These are phyloP conservation scores for Drosophila histrio DNA, from an alignment of 2,888 invertebrate species.

Conservation along the genomic window DNA sequence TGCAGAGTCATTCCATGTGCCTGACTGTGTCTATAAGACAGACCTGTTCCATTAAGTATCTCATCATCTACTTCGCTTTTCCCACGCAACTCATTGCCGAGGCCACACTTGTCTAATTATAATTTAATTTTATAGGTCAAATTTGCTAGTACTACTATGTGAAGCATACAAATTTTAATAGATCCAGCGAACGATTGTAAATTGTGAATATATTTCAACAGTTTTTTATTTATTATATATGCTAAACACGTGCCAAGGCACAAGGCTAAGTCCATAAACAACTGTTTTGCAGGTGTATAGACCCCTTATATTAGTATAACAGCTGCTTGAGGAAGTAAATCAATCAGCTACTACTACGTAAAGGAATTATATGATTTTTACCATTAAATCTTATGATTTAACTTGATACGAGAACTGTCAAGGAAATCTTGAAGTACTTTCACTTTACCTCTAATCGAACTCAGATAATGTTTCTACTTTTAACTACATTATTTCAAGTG, in stretches of 20 bases:
- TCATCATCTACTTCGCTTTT: constrained; percentile 18
- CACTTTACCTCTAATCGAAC: constrained; percentile 21
- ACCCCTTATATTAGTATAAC: not conserved
- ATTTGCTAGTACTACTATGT: not conserved
- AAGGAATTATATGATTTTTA: not conserved
- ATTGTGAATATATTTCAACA: not conserved
- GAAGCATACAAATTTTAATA: constrained; percentile 20
- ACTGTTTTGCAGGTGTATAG: not conserved
- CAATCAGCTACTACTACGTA: not conserved
- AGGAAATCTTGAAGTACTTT: constrained; percentile 21
- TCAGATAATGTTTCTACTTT: constrained; percentile 4
- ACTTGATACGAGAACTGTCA: constrained; percentile 12
- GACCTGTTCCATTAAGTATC: constrained; percentile 10
- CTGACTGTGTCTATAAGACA: not conserved
- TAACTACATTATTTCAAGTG: constrained; percentile 23
- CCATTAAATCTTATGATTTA: not conserved
- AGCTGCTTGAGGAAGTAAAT: constrained; percentile 24
- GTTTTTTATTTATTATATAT: constrained; percentile 8
- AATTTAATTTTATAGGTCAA: constrained; percentile 25
- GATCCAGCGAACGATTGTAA: constrained; percentile 1
- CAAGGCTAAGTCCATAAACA: constrained; percentile 28
- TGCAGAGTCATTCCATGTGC: not conserved
- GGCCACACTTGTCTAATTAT: not conserved
- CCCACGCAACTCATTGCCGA: constrained; percentile 38
- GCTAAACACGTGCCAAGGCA: constrained; percentile 37